These are phyloP conservation scores for Chromoteleia sp. DNA, from an alignment of 2,888 invertebrate genomes.

Conservation along the genomic window DNA sequence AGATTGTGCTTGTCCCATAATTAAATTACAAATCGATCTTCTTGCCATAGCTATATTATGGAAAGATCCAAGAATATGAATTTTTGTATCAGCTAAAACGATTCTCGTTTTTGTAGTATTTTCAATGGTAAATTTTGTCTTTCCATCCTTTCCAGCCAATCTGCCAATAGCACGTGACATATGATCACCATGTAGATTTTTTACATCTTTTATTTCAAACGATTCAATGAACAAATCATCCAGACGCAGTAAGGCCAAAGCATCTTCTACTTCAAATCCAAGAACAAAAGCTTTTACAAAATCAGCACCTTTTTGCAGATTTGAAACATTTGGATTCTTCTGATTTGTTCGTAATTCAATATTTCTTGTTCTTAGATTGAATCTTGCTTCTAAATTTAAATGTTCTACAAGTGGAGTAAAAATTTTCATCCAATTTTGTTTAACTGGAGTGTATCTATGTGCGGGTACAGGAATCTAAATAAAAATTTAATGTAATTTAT, in stretches of 20 bases:
- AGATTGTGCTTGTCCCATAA: slow-evolving; percentile 98
- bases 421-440: slow-evolving; percentile 98
- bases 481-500: slow-evolving; percentile 33
- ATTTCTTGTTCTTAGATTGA: slow-evolving; percentile 95
- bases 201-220: slow-evolving; percentile 98
- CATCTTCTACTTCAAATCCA: slow-evolving; percentile 99
- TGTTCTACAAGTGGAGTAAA: slow-evolving; percentile 98
- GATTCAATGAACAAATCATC: slow-evolving; percentile 99
- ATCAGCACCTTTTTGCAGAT: slow-evolving; percentile 98
- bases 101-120: slow-evolving; percentile 99
- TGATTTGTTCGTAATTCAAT: slow-evolving; percentile 92
- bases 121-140: slow-evolving; percentile 99
- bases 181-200: slow-evolving; percentile 97
- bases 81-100: slow-evolving; percentile 97
- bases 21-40: slow-evolving; percentile 97
- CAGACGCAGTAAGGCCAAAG: slow-evolving; percentile 95
- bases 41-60: slow-evolving; percentile 98
- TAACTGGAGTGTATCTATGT: slow-evolving; percentile 96
- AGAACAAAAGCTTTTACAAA: slow-evolving; percentile 98
- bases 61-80: slow-evolving; percentile 98
- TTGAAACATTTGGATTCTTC: slow-evolving; percentile 93
- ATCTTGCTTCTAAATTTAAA: slow-evolving; percentile 95
- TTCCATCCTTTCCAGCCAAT: slow-evolving; percentile 98
- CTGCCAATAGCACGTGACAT: slow-evolving; percentile 98
- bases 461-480: slow-evolving; percentile 92